These are phyloP conservation scores for Hemistola chrysoprasaria DNA, from an alignment of 2,888 invertebrate species.

Conservation along the genomic window DNA sequence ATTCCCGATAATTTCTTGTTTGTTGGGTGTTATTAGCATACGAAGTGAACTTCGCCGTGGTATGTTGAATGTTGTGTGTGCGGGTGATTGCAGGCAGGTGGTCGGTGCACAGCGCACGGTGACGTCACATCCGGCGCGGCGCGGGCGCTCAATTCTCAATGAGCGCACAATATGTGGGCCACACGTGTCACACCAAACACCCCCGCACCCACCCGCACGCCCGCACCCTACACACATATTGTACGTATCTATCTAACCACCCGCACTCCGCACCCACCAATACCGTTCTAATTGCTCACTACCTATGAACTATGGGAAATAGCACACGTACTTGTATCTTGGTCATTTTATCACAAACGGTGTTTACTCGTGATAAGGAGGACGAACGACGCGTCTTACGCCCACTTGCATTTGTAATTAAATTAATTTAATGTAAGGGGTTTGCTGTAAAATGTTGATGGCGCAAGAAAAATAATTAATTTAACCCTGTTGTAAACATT, in stretches of 20 bases:
- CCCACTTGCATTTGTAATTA: no score
- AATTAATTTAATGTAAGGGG: no score
- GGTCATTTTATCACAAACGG: conserved; percentile 61
- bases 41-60: not conserved
- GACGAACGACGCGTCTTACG: conserved; percentile 44
- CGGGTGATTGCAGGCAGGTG: conserved; percentile 56
- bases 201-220: conserved; percentile 29
- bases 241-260: conserved; percentile 17
- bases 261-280: conserved; percentile 50
- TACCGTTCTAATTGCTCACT: conserved; percentile 73
- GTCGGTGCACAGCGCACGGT: conserved; percentile 47
- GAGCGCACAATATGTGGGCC: conserved; percentile 72
- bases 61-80: conserved; percentile 13
- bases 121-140: conserved; percentile 67
- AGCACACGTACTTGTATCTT: conserved; percentile 64
- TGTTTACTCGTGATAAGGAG: conserved; percentile 66
- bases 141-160: conserved; percentile 53
- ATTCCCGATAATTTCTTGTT: no score
- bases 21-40: not conserved
- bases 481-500: no score
- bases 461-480: no score
- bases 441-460: no score
- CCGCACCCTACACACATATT: conserved; percentile 18
- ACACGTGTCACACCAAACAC: conserved; percentile 65
- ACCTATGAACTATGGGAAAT: conserved; percentile 63